Percentiles rank a stretch among this genome's conserved stretches.
phyloP scores from a whole-genome alignment of 2,888 invertebrate genomes.

The Labia minor region DNA sequence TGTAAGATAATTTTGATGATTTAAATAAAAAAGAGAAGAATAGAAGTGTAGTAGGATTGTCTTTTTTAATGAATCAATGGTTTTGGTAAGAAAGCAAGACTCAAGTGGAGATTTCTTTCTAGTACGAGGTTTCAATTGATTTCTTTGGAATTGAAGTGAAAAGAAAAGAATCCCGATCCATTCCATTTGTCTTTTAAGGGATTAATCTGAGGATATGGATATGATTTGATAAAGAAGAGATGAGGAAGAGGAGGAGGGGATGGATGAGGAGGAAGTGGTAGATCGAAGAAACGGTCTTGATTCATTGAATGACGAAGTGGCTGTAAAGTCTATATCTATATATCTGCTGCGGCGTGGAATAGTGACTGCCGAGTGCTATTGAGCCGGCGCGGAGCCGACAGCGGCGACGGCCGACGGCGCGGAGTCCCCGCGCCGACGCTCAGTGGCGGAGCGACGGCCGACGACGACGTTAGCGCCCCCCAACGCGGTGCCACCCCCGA shows the following conservation, averaged over 20 bases:
- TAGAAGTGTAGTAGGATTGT: too few relatives aligned
- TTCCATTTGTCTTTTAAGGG: too few relatives aligned
- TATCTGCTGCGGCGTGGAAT: background rate
- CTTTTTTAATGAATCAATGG: too few relatives aligned
- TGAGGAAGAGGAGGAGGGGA: conserved; percentile 23
- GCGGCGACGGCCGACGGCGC: conserved; percentile 19
- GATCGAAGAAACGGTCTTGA: conserved; percentile 22
- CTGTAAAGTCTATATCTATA: background rate
- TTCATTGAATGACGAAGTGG: background rate
- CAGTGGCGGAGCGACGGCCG: conserved; percentile 36
- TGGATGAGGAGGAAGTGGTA: conserved; percentile 22
- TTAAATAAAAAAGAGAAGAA: too few relatives aligned
- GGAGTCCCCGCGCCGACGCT: conserved; percentile 26
- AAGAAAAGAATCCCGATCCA: too few relatives aligned
- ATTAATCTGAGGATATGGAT: conserved; percentile 23
- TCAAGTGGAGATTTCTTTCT: too few relatives aligned
- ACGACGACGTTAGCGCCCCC: conserved; percentile 39
- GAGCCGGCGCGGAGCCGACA: conserved; percentile 27
- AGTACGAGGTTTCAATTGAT: too few relatives aligned
- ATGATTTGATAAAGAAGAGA: conserved; percentile 26
- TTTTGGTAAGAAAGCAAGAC: too few relatives aligned
- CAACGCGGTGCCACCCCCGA: conserved; percentile 15
- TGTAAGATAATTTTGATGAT: too few relatives aligned
- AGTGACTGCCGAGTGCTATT: conserved; percentile 24
- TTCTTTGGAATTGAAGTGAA: too few relatives aligned